phyloP scores from a whole-genome alignment of 2,113 vertebrate genomes.

The Oenanthe oenanthe region DNA sequence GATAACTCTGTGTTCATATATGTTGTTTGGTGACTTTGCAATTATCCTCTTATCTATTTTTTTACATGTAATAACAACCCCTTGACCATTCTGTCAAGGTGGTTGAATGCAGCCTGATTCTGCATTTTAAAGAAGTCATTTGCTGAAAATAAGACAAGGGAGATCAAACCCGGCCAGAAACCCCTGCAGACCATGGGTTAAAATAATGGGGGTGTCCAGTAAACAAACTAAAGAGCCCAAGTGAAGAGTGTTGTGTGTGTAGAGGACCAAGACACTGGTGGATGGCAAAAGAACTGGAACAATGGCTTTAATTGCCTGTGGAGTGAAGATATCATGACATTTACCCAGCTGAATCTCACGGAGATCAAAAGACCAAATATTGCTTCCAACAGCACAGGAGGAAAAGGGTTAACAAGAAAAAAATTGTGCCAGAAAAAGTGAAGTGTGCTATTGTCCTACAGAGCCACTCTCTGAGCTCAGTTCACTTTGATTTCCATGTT shows the following conservation, averaged over 20 bases:
- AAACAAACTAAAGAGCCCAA: not conserved
- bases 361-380: not conserved
- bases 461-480: not conserved
- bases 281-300: not conserved
- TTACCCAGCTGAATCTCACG: not conserved
- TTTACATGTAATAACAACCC: not conserved
- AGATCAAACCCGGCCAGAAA: not conserved
- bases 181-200: not conserved
- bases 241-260: too few species aligned
- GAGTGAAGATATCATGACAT: not conserved
- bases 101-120: not conserved
- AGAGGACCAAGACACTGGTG: not conserved
- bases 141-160: constrained; percentile 3
- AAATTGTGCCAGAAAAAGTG: not conserved
- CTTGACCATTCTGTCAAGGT: not conserved
- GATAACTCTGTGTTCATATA: not conserved
- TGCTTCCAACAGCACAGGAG: not conserved
- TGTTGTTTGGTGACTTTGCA: not conserved
- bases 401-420: not conserved
- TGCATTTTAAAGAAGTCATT: not conserved
- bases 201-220: too few species aligned
- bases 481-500: not conserved
- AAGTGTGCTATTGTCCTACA: not conserved
- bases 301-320: not conserved
- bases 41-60: constrained; percentile 4